Evolutionary conservation across 2,797 vertebrate species (phyloP).

Genomic region (Gallinago nigripennis): DNA sequence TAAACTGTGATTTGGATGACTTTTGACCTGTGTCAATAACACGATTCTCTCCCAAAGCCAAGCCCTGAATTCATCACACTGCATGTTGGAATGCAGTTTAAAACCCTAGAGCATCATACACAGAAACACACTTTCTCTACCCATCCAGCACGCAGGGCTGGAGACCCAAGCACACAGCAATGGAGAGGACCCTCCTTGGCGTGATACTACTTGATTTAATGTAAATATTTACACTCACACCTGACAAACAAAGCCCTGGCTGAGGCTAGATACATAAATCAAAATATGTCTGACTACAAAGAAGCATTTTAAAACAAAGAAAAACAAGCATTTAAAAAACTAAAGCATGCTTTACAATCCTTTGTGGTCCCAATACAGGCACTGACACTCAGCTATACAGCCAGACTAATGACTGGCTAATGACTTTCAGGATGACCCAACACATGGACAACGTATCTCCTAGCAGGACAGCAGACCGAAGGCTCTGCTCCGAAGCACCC

Average conservation of each 20-base stretch:
- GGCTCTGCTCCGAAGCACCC: background rate
- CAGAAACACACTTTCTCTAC: background rate
- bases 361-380: background rate
- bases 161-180: fast-evolving
- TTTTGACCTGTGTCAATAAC: background rate
- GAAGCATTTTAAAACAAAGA: background rate
- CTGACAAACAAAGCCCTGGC: background rate
- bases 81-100: background rate
- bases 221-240: background rate
- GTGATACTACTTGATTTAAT: background rate
- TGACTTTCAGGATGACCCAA: background rate
- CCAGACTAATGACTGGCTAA: background rate
- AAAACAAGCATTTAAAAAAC: background rate
- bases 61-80: background rate
- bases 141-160: background rate
- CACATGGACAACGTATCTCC: fast-evolving
- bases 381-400: background rate
- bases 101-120: background rate
- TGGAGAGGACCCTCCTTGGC: fast-evolving
- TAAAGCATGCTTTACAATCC: background rate
- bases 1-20: background rate
- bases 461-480: background rate
- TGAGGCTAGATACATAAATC: fast-evolving
- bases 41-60: background rate
- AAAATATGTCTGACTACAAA: background rate